These are phyloP conservation scores for Luperina testacea DNA, from an alignment of 2,888 invertebrate genomes.

Conservation along the genomic window DNA sequence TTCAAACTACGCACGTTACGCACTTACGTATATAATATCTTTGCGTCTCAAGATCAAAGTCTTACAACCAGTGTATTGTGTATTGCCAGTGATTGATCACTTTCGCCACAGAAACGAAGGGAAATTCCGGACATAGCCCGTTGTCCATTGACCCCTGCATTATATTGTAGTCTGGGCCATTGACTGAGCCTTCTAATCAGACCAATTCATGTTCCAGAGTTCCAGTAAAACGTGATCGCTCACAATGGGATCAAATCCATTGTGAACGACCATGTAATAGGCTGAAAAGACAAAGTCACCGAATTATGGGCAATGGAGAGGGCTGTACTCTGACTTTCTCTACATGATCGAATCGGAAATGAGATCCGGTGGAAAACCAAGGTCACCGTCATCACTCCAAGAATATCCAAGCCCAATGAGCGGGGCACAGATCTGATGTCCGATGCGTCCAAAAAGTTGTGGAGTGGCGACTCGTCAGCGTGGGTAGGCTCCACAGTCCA, in stretches of 20 bases:
- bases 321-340: not conserved
- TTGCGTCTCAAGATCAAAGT: not conserved
- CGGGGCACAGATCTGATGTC: not conserved
- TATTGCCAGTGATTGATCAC: not conserved
- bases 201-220: not conserved
- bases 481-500: not conserved
- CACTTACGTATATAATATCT: not conserved
- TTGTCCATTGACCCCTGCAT: not conserved
- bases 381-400: not conserved
- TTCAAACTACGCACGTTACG: not conserved
- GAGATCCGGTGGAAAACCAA: not conserved
- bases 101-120: not conserved
- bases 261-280: not conserved
- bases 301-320: not conserved
- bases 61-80: not conserved
- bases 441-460: not conserved
- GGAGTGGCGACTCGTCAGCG: not conserved
- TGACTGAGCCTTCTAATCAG: not conserved
- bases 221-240: not conserved
- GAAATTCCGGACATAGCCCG: not conserved
- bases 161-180: not conserved
- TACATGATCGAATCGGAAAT: not conserved
- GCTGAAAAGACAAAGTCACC: not conserved
- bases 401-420: not conserved
- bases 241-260: not conserved